phyloP scores from a whole-genome alignment of 2,113 vertebrate genomes.

The Phalacrocorax brasilianus region DNA sequence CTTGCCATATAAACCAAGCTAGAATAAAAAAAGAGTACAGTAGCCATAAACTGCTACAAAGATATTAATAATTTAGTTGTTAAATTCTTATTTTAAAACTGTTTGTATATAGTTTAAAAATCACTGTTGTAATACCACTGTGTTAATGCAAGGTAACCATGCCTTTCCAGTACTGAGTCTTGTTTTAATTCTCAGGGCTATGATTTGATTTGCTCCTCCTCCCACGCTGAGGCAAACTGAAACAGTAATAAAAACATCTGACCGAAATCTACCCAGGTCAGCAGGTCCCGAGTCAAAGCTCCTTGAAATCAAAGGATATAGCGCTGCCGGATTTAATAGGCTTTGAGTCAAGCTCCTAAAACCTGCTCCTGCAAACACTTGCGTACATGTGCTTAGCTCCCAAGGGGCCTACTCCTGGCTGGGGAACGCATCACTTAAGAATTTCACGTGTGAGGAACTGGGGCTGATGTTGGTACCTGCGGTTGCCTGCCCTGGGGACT shows the following conservation, averaged over 20 bases:
- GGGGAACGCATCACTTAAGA: neutral
- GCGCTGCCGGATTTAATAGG: neutral
- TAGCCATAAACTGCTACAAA: neutral
- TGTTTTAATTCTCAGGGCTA: neutral
- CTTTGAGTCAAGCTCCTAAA: neutral
- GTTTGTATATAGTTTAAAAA: neutral
- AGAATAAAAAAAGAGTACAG: neutral
- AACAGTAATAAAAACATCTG: neutral
- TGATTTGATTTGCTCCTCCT: neutral
- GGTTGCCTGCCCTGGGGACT: neutral
- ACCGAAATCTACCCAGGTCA: neutral
- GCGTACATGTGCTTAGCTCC: neutral
- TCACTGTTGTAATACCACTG: neutral
- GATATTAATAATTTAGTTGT: neutral
- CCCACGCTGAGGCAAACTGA: neutral
- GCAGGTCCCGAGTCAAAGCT: neutral
- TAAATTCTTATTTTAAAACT: neutral
- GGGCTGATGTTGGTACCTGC: neutral
- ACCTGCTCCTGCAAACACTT: neutral
- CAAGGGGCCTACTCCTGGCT: neutral
- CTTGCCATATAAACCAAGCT: neutral
- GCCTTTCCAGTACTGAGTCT: neutral
- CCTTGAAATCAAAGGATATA: neutral
- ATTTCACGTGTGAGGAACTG: rapidly evolving
- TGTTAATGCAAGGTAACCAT: neutral